These are phyloP conservation scores for Hermodice carunculata DNA, from an alignment of 2,888 invertebrate species.

Conservation along the genomic window DNA sequence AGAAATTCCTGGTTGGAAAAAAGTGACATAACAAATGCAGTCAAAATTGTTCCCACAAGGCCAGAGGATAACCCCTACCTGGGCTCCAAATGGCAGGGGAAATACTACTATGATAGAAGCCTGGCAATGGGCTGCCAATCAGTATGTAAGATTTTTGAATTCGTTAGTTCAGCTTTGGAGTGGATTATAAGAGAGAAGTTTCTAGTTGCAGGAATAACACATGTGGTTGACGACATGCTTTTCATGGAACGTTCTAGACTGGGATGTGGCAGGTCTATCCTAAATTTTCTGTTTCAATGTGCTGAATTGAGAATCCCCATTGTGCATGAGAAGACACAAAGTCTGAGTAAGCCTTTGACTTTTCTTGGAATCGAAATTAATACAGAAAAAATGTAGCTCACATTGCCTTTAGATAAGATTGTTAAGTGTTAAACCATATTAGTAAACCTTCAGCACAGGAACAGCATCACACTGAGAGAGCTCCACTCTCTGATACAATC, in stretches of 20 bases:
- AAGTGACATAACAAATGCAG: neutral
- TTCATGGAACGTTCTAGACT: neutral
- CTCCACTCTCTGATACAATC: too few relatives aligned
- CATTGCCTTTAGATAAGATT: too few relatives aligned
- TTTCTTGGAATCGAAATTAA: neutral
- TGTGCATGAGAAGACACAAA: neutral
- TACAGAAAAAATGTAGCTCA: neutral
- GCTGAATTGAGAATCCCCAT: neutral
- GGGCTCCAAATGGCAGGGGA: neutral
- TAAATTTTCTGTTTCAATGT: neutral
- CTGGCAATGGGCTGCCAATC: neutral
- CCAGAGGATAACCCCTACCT: neutral
- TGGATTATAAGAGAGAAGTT: neutral
- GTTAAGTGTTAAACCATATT: too few relatives aligned
- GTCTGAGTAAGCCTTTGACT: neutral
- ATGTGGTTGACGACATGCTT: neutral
- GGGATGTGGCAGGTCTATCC: neutral
- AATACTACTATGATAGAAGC: neutral
- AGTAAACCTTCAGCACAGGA: too few relatives aligned
- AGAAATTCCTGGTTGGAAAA: neutral
- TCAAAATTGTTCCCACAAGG: neutral
- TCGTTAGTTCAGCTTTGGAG: neutral
- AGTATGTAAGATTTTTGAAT: too few relatives aligned
- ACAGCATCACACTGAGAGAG: too few relatives aligned
- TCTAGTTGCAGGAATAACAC: neutral